Evolutionary conservation across 2,888 invertebrate species (phyloP).

Genomic region (Drosophila picticornis): DNA sequence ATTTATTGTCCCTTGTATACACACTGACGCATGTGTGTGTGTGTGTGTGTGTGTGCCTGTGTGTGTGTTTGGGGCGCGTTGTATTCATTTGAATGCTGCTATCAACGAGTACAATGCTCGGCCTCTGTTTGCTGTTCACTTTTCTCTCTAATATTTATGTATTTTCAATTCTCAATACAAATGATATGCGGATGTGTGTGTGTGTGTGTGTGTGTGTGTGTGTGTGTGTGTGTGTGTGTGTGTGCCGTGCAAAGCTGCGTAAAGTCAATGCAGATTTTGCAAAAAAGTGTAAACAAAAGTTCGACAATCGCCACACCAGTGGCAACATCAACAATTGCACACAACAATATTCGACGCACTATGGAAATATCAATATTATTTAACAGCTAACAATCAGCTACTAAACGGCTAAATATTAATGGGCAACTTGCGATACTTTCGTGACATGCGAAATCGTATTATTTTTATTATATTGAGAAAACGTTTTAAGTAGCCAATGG

Average conservation of each 20-base stretch:
- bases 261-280: slow-evolving; percentile 69
- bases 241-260: slow-evolving; percentile 51
- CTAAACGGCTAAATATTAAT: not conserved
- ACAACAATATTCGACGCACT: slow-evolving; percentile 12
- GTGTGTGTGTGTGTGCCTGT: slow-evolving; percentile 16
- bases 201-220: slow-evolving; percentile 24
- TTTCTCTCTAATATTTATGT: slow-evolving; percentile 55
- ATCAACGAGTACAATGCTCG: slow-evolving; percentile 42
- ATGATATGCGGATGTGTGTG: slow-evolving; percentile 19
- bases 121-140: slow-evolving; percentile 28
- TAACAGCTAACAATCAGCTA: not conserved
- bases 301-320: slow-evolving; percentile 43
- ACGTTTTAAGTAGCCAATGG: not conserved
- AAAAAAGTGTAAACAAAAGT: slow-evolving; percentile 66
- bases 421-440: not conserved
- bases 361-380: slow-evolving; percentile 1
- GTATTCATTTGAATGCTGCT: slow-evolving; percentile 26
- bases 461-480: no score
- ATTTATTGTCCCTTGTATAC: slow-evolving; percentile 37
- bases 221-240: slow-evolving; percentile 33
- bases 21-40: slow-evolving; percentile 3
- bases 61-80: slow-evolving; percentile 17
- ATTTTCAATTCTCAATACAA: slow-evolving; percentile 66
- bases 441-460: no score
- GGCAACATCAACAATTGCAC: slow-evolving; percentile 35